A percentile compares a stretch with the other conserved stretches of the same genome.
These are phyloP conservation scores for Micoletzkya japonica DNA, from an alignment of 2,888 invertebrate species.

Conservation along the genomic window DNA sequence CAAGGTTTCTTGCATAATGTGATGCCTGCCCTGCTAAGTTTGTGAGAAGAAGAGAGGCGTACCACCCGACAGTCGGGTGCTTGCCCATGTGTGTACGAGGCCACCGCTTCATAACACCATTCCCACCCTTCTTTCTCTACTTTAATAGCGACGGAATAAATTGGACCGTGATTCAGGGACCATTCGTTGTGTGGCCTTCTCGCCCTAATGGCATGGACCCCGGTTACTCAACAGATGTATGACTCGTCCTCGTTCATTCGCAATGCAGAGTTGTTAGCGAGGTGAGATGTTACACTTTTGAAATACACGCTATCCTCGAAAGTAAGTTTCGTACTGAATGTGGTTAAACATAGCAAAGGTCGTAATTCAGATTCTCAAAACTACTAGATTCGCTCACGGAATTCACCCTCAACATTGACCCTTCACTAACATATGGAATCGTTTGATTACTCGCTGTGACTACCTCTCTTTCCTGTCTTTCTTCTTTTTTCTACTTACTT, in stretches of 20 bases:
- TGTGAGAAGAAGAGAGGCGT: too few species aligned
- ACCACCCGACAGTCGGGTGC: too few species aligned
- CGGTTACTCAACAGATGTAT: conserved; percentile 88
- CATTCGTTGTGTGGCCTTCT: conserved; percentile 81
- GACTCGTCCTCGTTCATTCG: conserved; percentile 93
- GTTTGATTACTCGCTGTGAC: neutral
- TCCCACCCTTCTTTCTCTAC: too few species aligned
- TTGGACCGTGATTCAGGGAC: conserved; percentile 66
- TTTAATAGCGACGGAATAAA: too few species aligned
- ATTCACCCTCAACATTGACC: conserved; percentile 60
- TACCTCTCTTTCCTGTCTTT: neutral
- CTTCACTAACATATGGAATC: conserved; percentile 58
- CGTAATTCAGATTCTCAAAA: conserved; percentile 40
- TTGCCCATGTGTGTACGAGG: too few species aligned
- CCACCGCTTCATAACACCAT: too few species aligned
- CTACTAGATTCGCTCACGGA: conserved; percentile 60
- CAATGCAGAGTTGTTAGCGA: conserved; percentile 51
- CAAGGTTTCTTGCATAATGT: too few species aligned
- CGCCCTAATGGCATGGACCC: conserved; percentile 84
- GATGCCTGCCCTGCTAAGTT: too few species aligned
- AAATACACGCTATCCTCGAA: too few species aligned
- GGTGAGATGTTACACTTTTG: conserved; percentile 19
- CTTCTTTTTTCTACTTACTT: neutral
- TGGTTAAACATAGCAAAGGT: neutral
- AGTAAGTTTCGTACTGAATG: neutral